These are phyloP conservation scores for Hedya salicella DNA, from an alignment of 2,888 invertebrate species.

Conservation along the genomic window DNA sequence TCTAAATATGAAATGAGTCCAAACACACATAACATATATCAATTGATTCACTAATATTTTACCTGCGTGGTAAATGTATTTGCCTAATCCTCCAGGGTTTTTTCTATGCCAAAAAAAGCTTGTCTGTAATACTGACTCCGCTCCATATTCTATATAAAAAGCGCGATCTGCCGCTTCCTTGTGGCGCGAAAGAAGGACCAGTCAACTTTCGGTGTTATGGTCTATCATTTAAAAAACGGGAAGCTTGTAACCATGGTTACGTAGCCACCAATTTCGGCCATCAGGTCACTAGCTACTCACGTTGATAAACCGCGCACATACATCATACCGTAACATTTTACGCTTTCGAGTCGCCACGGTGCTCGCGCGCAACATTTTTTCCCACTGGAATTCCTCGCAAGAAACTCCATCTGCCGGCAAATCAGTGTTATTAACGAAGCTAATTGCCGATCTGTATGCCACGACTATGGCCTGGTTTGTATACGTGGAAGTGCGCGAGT, in stretches of 20 bases:
- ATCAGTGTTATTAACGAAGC: slow-evolving; percentile 67
- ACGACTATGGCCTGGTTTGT: slow-evolving; percentile 61
- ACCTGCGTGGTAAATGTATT: too few species aligned
- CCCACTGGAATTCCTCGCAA: slow-evolving; percentile 72
- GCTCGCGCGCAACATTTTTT: slow-evolving; percentile 65
- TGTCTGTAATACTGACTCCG: too few species aligned
- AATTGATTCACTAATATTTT: too few species aligned
- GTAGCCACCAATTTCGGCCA: background rate
- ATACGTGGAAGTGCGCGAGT: slow-evolving; percentile 5
- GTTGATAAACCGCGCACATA: slow-evolving; percentile 12
- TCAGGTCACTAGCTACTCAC: slow-evolving; percentile 4
- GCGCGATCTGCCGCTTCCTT: too few species aligned
- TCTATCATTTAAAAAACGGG: too few species aligned
- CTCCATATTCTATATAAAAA: too few species aligned
- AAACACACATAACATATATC: too few species aligned
- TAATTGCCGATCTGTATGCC: slow-evolving; percentile 74
- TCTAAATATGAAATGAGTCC: too few species aligned
- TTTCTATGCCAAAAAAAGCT: too few species aligned
- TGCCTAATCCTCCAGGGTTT: too few species aligned
- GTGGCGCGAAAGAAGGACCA: too few species aligned
- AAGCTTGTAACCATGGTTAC: background rate
- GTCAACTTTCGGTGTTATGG: too few species aligned
- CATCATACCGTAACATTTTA: slow-evolving; percentile 59
- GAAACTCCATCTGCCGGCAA: slow-evolving; percentile 64
- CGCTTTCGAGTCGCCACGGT: slow-evolving; percentile 78